Percentiles rank a stretch among this genome's conserved stretches.
phyloP scores from a whole-genome alignment of 2,888 invertebrate species.

The Synergus gifuensis region DNA sequence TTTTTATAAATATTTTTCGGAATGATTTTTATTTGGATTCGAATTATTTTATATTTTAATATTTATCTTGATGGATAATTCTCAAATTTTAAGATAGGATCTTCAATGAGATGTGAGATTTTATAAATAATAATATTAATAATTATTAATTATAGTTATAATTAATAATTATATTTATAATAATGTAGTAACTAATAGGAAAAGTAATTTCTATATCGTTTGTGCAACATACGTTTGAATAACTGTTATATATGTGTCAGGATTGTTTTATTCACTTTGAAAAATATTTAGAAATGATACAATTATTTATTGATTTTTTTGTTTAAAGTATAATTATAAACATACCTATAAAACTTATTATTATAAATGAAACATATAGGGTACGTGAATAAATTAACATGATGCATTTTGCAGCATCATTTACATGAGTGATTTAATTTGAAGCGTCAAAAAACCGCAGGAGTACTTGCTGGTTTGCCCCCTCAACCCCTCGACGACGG shows the following conservation, averaged over 20 bases:
- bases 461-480: not conserved
- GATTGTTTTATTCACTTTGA: not conserved
- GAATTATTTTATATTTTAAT: no score
- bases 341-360: no score
- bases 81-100: no score
- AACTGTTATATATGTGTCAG: not conserved
- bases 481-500: slow-evolving; percentile 50
- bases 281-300: not conserved
- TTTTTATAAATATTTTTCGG: not conserved
- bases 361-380: no score
- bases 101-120: no score
- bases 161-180: no score
- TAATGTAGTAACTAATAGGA: no score
- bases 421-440: slow-evolving; percentile 33
- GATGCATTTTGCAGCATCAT: slow-evolving; percentile 16
- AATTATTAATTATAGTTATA: no score
- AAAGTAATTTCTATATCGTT: not conserved
- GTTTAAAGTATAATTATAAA: not conserved
- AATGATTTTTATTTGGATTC: no score
- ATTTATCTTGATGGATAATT: no score
- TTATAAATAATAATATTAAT: no score
- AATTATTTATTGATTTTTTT: not conserved
- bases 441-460: slow-evolving; percentile 32
- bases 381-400: not conserved
- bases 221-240: not conserved